These are phyloP conservation scores for Lepidurus arcticus DNA, from an alignment of 1,140 invertebrate genomes.

Conservation along the genomic window DNA sequence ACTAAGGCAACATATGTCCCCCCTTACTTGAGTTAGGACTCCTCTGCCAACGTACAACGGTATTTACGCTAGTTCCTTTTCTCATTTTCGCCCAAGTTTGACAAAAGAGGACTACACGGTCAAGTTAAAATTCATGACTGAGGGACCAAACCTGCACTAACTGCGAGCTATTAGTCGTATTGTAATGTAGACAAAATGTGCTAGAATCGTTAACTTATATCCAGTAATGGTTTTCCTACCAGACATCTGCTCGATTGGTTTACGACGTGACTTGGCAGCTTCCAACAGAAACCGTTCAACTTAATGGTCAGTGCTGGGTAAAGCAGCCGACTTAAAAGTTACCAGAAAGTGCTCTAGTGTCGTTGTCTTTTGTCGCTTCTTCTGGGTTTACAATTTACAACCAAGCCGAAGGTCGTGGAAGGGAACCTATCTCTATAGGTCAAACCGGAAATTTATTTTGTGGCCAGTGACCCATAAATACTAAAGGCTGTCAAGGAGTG, in stretches of 20 bases:
- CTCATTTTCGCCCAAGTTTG: background rate
- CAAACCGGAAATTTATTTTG: background rate
- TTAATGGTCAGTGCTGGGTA: background rate
- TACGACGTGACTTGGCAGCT: background rate
- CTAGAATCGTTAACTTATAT: background rate
- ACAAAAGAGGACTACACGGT: background rate
- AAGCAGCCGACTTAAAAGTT: background rate
- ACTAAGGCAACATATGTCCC: background rate
- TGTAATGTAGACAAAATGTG: background rate
- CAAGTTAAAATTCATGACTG: background rate
- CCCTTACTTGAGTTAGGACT: background rate
- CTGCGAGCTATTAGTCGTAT: background rate
- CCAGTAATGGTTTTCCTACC: too few species aligned
- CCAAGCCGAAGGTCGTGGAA: background rate
- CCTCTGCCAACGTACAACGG: background rate
- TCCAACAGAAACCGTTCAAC: background rate
- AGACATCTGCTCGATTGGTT: background rate
- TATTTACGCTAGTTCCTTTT: background rate
- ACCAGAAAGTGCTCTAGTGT: background rate
- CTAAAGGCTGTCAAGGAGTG: conserved; percentile 18
- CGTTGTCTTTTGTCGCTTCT: background rate
- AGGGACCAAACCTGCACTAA: background rate
- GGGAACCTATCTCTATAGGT: background rate
- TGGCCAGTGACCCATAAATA: background rate
- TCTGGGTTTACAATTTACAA: background rate